Percentiles rank a stretch among this genome's conserved stretches.
Conservation (phyloP, 2,888 invertebrate genomes). For the Pammene fasciana region DNA sequence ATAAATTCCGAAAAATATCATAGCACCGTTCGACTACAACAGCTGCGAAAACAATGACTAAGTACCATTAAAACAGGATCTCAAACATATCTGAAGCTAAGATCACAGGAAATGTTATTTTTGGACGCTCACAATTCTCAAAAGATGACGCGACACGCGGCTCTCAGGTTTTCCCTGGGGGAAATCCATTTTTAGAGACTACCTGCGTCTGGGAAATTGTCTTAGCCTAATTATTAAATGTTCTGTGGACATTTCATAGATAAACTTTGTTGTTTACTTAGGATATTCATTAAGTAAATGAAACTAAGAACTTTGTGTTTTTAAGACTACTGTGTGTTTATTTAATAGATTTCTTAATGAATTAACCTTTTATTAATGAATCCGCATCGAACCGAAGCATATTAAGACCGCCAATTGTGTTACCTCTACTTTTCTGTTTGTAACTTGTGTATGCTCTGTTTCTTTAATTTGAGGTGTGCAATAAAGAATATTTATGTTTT, state of each 20-base stretch:
- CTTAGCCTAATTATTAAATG: neutral
- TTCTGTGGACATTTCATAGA: neutral
- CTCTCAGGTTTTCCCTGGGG: neutral
- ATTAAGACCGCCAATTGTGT: no score
- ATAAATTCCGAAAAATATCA: no score
- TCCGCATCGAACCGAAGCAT: no score
- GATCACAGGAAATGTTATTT: constrained; percentile 1
- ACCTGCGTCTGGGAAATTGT: neutral
- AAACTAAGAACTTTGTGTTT: neutral
- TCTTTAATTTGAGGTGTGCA: no score
- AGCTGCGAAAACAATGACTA: no score
- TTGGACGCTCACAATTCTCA: neutral
- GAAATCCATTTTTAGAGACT: constrained; percentile 1
- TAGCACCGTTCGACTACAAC: no score
- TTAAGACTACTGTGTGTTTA: neutral
- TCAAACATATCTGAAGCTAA: neutral
- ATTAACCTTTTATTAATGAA: no score
- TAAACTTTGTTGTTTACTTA: neutral
- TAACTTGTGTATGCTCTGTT: no score
- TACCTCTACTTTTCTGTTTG: no score
- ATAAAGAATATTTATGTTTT: no score
- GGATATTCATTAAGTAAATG: constrained; percentile 1
- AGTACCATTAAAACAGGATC: no score
- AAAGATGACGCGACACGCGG: constrained; percentile 2
- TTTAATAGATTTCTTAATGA: no score